Percentiles rank a stretch among this genome's conserved stretches.
Conservation (phyloP, 2,113 vertebrate species). For the Lycaon pictus region DNA sequence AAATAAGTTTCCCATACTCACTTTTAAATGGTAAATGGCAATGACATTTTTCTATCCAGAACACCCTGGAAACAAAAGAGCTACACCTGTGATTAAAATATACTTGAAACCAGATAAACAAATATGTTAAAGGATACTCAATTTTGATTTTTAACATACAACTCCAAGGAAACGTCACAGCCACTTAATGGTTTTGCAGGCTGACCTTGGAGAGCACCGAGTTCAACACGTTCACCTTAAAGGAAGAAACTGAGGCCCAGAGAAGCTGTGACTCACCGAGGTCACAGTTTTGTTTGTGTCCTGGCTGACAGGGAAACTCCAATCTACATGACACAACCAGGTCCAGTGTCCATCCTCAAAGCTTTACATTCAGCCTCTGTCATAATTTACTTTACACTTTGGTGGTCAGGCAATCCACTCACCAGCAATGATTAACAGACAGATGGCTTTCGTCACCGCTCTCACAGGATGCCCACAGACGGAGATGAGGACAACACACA, state of each 20-base stretch:
- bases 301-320: background rate
- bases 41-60: conserved; percentile 71
- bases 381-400: conserved; percentile 73
- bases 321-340: background rate
- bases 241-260: conserved; percentile 33
- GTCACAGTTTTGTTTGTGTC: background rate
- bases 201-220: background rate
- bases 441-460: background rate
- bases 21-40: conserved; percentile 49
- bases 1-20: conserved; percentile 50
- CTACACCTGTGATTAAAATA: conserved; percentile 49
- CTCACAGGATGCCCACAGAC: conserved; percentile 41
- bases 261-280: background rate
- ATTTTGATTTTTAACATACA: conserved; percentile 31
- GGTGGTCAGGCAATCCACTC: background rate
- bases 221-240: background rate
- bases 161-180: background rate
- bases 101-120: conserved; percentile 18
- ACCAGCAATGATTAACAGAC: conserved; percentile 62
- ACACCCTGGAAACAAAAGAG: conserved; percentile 66
- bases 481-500: background rate
- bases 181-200: background rate
- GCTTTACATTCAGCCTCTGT: conserved; percentile 65
- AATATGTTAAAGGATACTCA: conserved; percentile 44
- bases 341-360: conserved; percentile 36